Percentiles rank a stretch among this genome's conserved stretches.
Conservation (phyloP, 2,888 invertebrate species). For the Silvanus unidentatus region DNA sequence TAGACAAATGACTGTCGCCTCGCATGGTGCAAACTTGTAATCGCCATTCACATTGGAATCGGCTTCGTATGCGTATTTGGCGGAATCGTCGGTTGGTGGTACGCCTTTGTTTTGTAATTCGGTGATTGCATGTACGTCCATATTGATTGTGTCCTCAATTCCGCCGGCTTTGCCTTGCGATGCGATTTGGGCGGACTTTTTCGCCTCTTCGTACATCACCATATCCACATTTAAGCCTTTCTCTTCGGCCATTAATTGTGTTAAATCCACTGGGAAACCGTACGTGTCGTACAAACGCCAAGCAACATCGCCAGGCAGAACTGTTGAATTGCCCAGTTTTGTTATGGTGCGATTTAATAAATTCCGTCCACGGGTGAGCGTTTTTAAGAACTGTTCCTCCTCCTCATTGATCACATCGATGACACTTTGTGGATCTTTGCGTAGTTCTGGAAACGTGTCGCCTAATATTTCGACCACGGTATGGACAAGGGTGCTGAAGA, state of each 20-base stretch:
- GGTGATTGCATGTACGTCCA: slow-evolving; percentile 93
- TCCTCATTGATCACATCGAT: slow-evolving; percentile 97
- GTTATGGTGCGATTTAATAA: slow-evolving; percentile 85
- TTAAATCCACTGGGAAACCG: slow-evolving; percentile 97
- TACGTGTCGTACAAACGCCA: slow-evolving; percentile 99
- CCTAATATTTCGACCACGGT: slow-evolving; percentile 83
- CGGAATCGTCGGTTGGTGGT: slow-evolving; percentile 80
- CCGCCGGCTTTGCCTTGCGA: slow-evolving; percentile 84
- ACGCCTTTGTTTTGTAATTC: slow-evolving; percentile 75
- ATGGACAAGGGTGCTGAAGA: slow-evolving; percentile 84
- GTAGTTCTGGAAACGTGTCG: slow-evolving; percentile 73
- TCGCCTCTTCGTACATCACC: slow-evolving; percentile 85
- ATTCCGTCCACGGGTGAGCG: slow-evolving; percentile 82
- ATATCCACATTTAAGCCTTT: slow-evolving; percentile 83
- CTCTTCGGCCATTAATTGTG: slow-evolving; percentile 96
- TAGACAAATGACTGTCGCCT: slow-evolving; percentile 75
- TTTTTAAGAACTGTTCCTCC: slow-evolving; percentile 95
- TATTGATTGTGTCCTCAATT: slow-evolving; percentile 74
- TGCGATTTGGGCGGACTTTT: slow-evolving; percentile 78
- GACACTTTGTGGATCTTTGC: slow-evolving; percentile 83
- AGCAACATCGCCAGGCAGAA: slow-evolving; percentile 90
- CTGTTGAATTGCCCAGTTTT: slow-evolving; percentile 65
- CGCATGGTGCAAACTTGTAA: slow-evolving; percentile 70
- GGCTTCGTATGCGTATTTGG: slow-evolving; percentile 84
- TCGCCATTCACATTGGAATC: slow-evolving; percentile 59